phyloP scores from a whole-genome alignment of 2,113 vertebrate species.

The Sporophila hypoxantha region DNA sequence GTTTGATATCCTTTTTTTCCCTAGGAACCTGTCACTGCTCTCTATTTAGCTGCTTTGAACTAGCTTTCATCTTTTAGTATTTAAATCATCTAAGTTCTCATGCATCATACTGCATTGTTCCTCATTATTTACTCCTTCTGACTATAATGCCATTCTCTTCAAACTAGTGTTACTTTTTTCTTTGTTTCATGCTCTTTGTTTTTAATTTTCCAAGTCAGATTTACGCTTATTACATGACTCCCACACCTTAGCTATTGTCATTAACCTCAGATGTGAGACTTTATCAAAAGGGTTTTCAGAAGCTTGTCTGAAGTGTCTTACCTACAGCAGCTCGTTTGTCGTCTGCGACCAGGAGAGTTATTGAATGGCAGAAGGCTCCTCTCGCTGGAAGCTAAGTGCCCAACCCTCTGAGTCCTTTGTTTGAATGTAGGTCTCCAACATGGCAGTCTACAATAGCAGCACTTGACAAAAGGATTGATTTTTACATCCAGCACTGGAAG shows the following conservation, averaged over 20 bases:
- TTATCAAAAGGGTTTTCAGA: constrained; percentile 45
- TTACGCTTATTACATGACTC: constrained; percentile 51
- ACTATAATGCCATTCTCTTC: constrained; percentile 30
- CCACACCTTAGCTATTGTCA: constrained; percentile 50
- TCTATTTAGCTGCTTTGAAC: constrained; percentile 61
- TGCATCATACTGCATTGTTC: constrained; percentile 20
- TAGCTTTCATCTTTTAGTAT: constrained; percentile 60
- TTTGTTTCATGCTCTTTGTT: constrained; percentile 54
- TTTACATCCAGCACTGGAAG: constrained; percentile 40
- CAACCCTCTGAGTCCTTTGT: constrained; percentile 11
- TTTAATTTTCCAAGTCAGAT: constrained; percentile 63
- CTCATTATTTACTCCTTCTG: constrained; percentile 48
- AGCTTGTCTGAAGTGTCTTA: constrained; percentile 12
- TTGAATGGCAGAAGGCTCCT: constrained; percentile 5
- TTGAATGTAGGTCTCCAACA: constrained; percentile 53
- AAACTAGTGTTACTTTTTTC: constrained; percentile 32
- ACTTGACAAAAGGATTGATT: constrained; percentile 54
- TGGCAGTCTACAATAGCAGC: constrained; percentile 48
- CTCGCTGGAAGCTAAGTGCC: constrained; percentile 50
- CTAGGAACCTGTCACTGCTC: constrained; percentile 49
- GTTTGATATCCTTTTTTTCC: constrained; percentile 59
- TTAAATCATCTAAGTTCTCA: constrained; percentile 43
- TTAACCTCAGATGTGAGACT: constrained; percentile 41
- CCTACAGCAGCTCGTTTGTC: neutral
- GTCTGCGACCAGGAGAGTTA: neutral